Conservation (phyloP, 2,888 invertebrate genomes). For the Ceriagrion tenellum region DNA sequence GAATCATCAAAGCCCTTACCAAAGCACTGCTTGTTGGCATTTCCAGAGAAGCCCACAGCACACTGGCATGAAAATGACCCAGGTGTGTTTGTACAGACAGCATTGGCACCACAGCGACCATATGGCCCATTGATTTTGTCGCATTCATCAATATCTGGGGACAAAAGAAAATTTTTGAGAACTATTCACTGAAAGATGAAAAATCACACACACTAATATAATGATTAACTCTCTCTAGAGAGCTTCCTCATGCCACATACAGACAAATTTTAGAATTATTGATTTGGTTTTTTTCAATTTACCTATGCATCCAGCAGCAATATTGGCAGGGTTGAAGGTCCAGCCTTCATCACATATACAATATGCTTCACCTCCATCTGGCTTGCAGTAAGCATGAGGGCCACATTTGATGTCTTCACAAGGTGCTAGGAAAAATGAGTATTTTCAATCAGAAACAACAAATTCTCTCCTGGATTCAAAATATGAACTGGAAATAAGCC, state of each 20-base stretch:
- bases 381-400: slow-evolving; percentile 92
- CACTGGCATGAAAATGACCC: slow-evolving; percentile 91
- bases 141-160: slow-evolving; percentile 93
- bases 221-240: not conserved
- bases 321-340: slow-evolving; percentile 94
- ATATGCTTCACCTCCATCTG: slow-evolving; percentile 92
- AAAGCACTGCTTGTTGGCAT: slow-evolving; percentile 88
- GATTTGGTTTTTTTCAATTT: slow-evolving; percentile 72
- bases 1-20: slow-evolving; percentile 75
- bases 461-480: no score
- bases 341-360: slow-evolving; percentile 96
- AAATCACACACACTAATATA: not conserved
- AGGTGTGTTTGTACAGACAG: slow-evolving; percentile 88
- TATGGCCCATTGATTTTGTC: slow-evolving; percentile 87
- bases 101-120: slow-evolving; percentile 91
- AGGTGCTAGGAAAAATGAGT: slow-evolving; percentile 81
- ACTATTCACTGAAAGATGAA: slow-evolving; percentile 20
- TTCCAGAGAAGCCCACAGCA: slow-evolving; percentile 91
- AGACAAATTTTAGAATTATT: not conserved
- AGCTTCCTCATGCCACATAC: not conserved
- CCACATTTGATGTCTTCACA: slow-evolving; percentile 95
- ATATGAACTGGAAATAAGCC: no score
- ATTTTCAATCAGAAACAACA: not conserved
- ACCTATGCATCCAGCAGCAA: slow-evolving; percentile 92
- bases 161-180: not conserved